Evolutionary conservation across 2,797 vertebrate species (phyloP), one percentile per base, ranked within the genome.

Genomic region (Lutjanus campechanus): DNA sequence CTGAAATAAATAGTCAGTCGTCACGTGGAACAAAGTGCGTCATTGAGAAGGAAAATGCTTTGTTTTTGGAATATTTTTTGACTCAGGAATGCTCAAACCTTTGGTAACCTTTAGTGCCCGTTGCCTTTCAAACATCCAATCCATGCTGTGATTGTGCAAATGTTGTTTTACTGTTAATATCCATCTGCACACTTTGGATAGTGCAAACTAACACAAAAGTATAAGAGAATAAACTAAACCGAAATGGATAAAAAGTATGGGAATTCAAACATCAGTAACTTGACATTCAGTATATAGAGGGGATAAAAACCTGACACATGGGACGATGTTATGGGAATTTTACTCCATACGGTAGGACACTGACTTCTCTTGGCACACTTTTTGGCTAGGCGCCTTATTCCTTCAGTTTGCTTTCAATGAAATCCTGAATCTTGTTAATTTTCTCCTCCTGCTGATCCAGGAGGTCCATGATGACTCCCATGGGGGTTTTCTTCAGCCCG

Each of bases 361-460:
- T 20, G 22, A 66, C 70, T 69, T 62, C 61, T 43, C 9, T 65
- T 68, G 80, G 76, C 50, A 83, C 56, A 60, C 54, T 41, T 41
- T 36, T 50, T 54, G 20, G n/a, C 25, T 49, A 4, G 8, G 67
- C 11, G 58, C 19, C 12, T 91, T 82, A 98, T 69, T 99, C 96
- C 89, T 98, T 99, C 4, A 95, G 88, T 87, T 96, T 96, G 77
- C 96, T 96, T 82, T 96, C 96, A 82, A 99, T 93, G 81, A 95
- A 97, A 93, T 98, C 98, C 83, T 97, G 96, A 81, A 99, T 91
- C 94, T 98, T 99, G 95, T 95, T 96, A 56, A 99, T 91, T 64
- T 79, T 96, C 71, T 98, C 98, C 88, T 99, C 98, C 87, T 99
- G 97, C 83, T 99, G 98, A 70, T 98, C 98, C 82, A 99, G 94